Conservation (phyloP, 2,888 invertebrate species). For the Stegana nigrithorax region DNA sequence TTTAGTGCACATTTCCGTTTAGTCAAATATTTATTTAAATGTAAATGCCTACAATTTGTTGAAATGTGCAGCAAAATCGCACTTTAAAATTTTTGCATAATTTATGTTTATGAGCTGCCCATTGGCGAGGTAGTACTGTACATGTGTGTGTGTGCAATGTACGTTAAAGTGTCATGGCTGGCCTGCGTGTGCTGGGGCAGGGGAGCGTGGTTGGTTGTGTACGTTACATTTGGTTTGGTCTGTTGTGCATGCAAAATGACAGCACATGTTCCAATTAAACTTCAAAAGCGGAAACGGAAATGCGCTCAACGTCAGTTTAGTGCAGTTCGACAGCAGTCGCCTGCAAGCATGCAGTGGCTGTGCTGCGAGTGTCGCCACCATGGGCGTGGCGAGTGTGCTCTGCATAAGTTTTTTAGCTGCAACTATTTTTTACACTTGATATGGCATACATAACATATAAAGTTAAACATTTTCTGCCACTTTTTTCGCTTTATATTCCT, state of each 20-base stretch:
- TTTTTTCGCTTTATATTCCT: not conserved
- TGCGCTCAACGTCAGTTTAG: not conserved
- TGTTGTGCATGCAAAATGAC: not conserved
- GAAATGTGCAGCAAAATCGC: too few species aligned
- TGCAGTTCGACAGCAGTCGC: not conserved
- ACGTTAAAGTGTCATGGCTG: too few species aligned
- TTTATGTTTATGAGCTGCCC: too few species aligned
- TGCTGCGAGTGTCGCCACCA: not conserved
- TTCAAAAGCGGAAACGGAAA: slow-evolving; percentile 8
- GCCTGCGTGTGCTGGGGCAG: not conserved
- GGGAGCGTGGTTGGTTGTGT: too few species aligned
- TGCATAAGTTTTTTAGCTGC: not conserved
- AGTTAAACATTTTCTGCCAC: not conserved
- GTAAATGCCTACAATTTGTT: too few species aligned
- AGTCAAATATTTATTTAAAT: too few species aligned
- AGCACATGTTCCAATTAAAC: slow-evolving; percentile 13
- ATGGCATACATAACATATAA: not conserved
- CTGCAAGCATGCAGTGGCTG: not conserved
- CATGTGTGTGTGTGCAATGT: not conserved
- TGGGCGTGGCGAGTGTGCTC: not conserved
- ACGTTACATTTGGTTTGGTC: too few species aligned
- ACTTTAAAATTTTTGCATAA: too few species aligned
- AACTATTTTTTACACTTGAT: not conserved
- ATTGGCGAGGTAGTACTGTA: too few species aligned
- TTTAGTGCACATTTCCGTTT: too few species aligned